Evolutionary conservation across 2,113 vertebrate species (phyloP).

Genomic region (Prietella phreatophila): DNA sequence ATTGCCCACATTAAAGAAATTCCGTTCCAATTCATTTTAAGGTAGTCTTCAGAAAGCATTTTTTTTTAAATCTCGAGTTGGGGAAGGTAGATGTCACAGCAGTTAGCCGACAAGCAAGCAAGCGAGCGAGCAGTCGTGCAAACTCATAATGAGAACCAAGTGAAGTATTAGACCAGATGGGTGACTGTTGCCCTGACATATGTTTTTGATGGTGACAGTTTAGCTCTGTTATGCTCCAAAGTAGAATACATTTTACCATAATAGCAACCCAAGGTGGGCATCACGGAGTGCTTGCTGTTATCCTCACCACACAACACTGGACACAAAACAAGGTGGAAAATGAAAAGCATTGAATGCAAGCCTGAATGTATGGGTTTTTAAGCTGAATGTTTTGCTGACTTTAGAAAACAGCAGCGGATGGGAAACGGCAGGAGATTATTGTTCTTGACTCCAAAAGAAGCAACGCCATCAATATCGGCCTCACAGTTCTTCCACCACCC

Average conservation of each 20-base stretch:
- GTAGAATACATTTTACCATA: neutral
- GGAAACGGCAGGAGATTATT: constrained; percentile 94
- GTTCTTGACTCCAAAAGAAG: constrained; percentile 96
- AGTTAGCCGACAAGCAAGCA: neutral
- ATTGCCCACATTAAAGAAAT: constrained; percentile 57
- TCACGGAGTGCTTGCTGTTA: too few relatives aligned
- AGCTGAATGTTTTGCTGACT: constrained; percentile 43
- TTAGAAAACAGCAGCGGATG: constrained; percentile 93
- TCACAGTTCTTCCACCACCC: constrained; percentile 94
- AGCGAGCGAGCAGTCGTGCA: constrained; percentile 18
- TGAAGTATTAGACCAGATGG: constrained; percentile 12
- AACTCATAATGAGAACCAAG: constrained; percentile 40
- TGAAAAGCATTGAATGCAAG: neutral
- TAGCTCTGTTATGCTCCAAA: constrained; percentile 1
- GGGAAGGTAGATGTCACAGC: constrained; percentile 39
- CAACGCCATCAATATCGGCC: constrained; percentile 95
- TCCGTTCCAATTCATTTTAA: constrained; percentile 48
- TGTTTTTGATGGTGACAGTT: constrained; percentile 20
- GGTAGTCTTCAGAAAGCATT: constrained; percentile 38
- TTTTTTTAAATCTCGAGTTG: constrained; percentile 27
- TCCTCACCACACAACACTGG: neutral
- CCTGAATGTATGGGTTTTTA: neutral
- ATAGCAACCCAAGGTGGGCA: neutral
- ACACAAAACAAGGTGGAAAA: neutral
- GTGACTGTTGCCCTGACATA: constrained; percentile 1